Evolutionary conservation across 2,797 vertebrate genomes (phyloP).

Genomic region (Alectoris magna): DNA sequence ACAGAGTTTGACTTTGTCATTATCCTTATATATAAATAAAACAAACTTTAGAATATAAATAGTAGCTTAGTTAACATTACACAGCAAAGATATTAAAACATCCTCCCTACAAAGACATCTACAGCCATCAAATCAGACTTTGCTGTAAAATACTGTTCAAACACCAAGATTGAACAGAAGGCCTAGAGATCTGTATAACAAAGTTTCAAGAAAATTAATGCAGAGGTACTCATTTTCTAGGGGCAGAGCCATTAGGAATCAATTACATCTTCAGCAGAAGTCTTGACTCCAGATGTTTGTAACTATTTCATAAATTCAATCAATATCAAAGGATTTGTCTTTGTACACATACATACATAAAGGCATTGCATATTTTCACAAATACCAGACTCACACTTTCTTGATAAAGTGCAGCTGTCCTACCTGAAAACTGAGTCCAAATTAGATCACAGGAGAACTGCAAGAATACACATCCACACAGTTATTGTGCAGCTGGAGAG

Average conservation of each 20-base stretch:
- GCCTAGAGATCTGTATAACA: not conserved
- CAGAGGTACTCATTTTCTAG: not conserved
- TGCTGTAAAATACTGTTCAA: not conserved
- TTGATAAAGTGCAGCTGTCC: not conserved
- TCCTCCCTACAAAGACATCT: not conserved
- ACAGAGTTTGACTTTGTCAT: not conserved
- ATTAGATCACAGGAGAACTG: not conserved
- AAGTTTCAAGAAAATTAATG: not conserved
- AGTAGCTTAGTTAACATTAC: not conserved
- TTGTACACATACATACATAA: not conserved
- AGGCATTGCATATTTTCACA: not conserved
- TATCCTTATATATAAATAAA: not conserved
- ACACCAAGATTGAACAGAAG: not conserved
- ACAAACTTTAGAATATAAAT: not conserved
- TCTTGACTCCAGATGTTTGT: not conserved
- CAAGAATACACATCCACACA: not conserved
- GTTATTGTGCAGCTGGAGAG: not conserved
- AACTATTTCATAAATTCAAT: not conserved
- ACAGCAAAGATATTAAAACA: not conserved
- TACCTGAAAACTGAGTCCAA: not conserved
- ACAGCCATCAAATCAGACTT: not conserved
- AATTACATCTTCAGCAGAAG: not conserved
- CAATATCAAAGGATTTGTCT: not conserved
- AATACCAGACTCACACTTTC: not conserved
- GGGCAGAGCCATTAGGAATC: not conserved